Base-by-base conservation (phyloP, 2,888 invertebrate genomes). In the Bellardia pandia region DNA sequence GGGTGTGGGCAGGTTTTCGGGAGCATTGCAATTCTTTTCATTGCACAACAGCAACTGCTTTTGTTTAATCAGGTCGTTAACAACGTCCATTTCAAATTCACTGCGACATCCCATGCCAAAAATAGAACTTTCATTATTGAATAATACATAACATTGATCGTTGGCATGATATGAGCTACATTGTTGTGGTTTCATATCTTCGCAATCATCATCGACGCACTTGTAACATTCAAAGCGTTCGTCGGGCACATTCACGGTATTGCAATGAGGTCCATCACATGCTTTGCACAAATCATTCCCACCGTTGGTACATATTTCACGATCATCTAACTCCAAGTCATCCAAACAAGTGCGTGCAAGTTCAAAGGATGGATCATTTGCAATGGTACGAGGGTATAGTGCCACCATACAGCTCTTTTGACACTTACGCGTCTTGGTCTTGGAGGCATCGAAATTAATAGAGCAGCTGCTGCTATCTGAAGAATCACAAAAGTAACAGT, bases 71-170 rank as follows among this genome's bases (percentile, higher is more conserved):
- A 93, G 71, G 7, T 89, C 90, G 1, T 84, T 64, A 33, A 91
- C 68, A 6, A 89, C 88, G 40, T 89, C 87, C 1, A 78, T 86
- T 45, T 91, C 91, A 16, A 91, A 91, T 51, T 92, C 91, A 75
- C 93, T 93, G 62, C 90, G 90, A 56, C 93, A 93, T n/a, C 93
- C 93, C 91, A 92, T 90, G 5, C 74, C 85, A 4, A 89, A 58
- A 2, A 93, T 8, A 6, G 79, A 74, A 14, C 77, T 89, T 9
- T 81, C 69, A 0, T 86, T 81, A 4, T 91, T 89, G 53, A 88
- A 92, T 6, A 91, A 89, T 2, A 89, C 78, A 13, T 91, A 92
- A 79, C 93, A 93, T 56, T 92, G 90, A 56, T 93, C 92, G 1
- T 89, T 76, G 3, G 90, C 79, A 48, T 89, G 89, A 33, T 92